Base-by-base conservation (phyloP, 2,797 vertebrate genomes). In the Acipenser ruthenus region DNA sequence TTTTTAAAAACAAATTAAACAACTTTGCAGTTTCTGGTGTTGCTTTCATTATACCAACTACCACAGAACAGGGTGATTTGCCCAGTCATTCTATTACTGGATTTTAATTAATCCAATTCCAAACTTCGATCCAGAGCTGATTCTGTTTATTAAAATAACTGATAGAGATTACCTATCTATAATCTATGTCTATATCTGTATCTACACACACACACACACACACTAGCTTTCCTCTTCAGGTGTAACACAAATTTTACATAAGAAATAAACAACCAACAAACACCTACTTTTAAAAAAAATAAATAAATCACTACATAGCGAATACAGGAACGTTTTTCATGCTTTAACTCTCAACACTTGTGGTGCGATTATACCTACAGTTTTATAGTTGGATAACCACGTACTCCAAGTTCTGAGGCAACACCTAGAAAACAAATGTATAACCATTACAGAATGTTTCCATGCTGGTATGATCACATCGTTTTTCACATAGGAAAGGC, bases 341-440 rank as follows among this genome's bases (percentile, higher is more conserved):
- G 23, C 23, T 37, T 37, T 37, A 37, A 37, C 23, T 37, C 23
- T 37, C 23, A 37, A 37, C 23, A 37, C 23, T 37, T 37, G 23
- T 37, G 23, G 23, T 37, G 4, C 23, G 4, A 37, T 37, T 37
- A 76, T 67, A 95, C 97, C 97, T 89, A 99, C 97, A 99, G 85
- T 78, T 99, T 99, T 86, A 99, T 98, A 64, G 97, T 99, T 71
- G 96, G 96, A 85, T 97, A 99, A 77, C 97, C 97, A 73, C 95
- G 90, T 67, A 99, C 95, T 65, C 95, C 97, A 75, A 95, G 99
- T 82, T 99, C 95, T 67, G 97, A 97, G 10, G 97, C 91, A 83
- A 97, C 88, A 78, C 95, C 97, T 99, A 84, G 70, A 85, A 81
- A 60, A 74, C 74, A 79, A 68, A 70, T 68, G n/a, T 69, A 49